Evolutionary conservation across 2,888 invertebrate genomes (phyloP), one percentile per base, ranked within the genome.

Genomic region (Polyploca ridens): DNA sequence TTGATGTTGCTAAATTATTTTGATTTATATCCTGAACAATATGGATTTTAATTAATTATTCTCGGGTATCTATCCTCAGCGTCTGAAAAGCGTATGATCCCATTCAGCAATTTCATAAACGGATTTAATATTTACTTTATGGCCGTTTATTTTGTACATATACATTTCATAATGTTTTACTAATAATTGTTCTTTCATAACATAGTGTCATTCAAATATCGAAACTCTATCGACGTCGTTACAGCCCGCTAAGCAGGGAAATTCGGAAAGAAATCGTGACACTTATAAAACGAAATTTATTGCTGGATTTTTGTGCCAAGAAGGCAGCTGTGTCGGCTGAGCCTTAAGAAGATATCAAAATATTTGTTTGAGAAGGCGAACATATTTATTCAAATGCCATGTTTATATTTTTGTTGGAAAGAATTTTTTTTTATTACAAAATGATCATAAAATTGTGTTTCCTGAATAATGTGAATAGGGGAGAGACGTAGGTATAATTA

Each of bases 1-100:
- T 75, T 81, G 76, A 81, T 77, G 72, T 73, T 69, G 64, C 44
- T 68, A 72, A 78, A 74, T 70, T 73, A 70, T 75, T 54, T 69
- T 68, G 66, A 68, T 66, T 65, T 63, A 10, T 54, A 10, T 41
- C 44, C 41, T 62, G 62, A 63, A 64, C 63, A 44, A 46, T 11
- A 19, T 54, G 3, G 10, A 19, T 19, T 54, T 19, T 54, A 54
- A 54, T 19, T 54, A 54, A 54, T 54, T 8, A 54, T 54, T 54
- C 16, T 6, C 49, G 8, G n/a, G n/a, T 46, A n/a, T 46, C n/a
- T 46, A 46, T 46, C n/a, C n/a, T n/a, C 46, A n/a, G 46, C n/a
- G 46, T 7, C 54, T 54, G 10, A 54, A 19, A 54, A 10, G 16
- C 54, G 19, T 19, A 54, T 19, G 2, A 46, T 10, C 7, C 13